phyloP scores from a whole-genome alignment of 2,888 invertebrate genomes.

The Scaptodrosophila latifasciaeformis region DNA sequence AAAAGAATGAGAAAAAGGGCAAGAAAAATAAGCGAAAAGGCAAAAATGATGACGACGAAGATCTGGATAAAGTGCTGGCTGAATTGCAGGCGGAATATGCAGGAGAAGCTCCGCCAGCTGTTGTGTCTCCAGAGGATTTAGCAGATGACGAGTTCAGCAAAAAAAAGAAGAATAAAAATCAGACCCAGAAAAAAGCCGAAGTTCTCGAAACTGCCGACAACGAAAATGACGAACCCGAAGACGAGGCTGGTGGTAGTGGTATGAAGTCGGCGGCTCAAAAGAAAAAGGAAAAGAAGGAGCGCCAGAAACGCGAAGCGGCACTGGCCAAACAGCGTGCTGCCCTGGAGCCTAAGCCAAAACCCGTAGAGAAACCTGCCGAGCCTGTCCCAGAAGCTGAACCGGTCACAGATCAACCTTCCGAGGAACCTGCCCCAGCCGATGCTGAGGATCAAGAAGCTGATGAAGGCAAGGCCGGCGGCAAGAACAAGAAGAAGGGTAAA shows the following conservation, averaged over 20 bases:
- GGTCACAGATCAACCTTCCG: too few relatives aligned
- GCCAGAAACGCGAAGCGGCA: conserved; percentile 83
- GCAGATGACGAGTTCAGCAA: conserved; percentile 72
- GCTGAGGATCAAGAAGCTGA: conserved; percentile 62
- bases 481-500: conserved; percentile 75
- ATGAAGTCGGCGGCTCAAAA: conserved; percentile 90
- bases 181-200: conserved; percentile 20
- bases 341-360: conserved; percentile 71
- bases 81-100: conserved; percentile 87
- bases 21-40: conserved; percentile 85
- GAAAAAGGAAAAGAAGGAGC: conserved; percentile 91
- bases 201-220: conserved; percentile 34
- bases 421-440: conserved; percentile 28
- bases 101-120: conserved; percentile 77
- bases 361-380: conserved; percentile 61
- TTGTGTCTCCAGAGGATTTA: conserved; percentile 65
- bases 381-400: conserved; percentile 20
- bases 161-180: conserved; percentile 66
- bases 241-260: conserved; percentile 78
- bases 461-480: conserved; percentile 63
- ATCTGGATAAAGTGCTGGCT: conserved; percentile 88
- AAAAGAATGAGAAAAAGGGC: conserved; percentile 79
- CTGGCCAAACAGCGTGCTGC: conserved; percentile 69
- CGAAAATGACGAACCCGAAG: conserved; percentile 76
- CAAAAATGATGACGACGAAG: conserved; percentile 83